Evolutionary conservation across 2,113 vertebrate species (phyloP).

Genomic region (Ia io): DNA sequence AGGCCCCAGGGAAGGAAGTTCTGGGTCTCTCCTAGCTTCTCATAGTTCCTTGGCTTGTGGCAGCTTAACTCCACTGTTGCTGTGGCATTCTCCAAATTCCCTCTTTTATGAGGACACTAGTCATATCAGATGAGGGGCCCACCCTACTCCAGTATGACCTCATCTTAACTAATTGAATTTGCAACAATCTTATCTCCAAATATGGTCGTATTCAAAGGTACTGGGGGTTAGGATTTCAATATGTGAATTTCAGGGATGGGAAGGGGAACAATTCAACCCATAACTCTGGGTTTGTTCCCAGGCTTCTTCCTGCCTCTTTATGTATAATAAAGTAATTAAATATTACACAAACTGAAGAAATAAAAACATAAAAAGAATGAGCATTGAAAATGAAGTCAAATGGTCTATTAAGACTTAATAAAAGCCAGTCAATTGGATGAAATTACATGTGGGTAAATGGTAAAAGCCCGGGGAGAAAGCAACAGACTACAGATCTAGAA

Average conservation of each 20-base stretch:
- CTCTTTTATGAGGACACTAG: not conserved
- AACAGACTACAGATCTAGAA: not conserved
- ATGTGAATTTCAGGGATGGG: not conserved
- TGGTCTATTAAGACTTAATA: not conserved
- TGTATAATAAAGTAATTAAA: not conserved
- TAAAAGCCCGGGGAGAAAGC: not conserved
- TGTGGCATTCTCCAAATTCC: not conserved
- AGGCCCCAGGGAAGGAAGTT: not conserved
- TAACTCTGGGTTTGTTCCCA: not conserved
- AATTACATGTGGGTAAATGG: not conserved
- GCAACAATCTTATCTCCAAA: not conserved
- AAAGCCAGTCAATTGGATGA: not conserved
- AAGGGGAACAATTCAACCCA: not conserved
- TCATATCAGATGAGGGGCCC: not conserved
- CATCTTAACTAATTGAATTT: not conserved
- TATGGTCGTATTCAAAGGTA: not conserved
- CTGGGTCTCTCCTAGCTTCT: not conserved
- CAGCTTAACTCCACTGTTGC: fast-evolving
- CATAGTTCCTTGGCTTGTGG: not conserved
- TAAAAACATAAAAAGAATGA: not conserved
- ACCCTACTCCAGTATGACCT: not conserved
- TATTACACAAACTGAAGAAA: not conserved
- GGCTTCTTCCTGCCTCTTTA: not conserved
- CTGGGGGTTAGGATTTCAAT: not conserved
- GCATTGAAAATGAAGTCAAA: not conserved